Conservation (phyloP, 2,797 vertebrate species). For the Leptoclinus maculatus region DNA sequence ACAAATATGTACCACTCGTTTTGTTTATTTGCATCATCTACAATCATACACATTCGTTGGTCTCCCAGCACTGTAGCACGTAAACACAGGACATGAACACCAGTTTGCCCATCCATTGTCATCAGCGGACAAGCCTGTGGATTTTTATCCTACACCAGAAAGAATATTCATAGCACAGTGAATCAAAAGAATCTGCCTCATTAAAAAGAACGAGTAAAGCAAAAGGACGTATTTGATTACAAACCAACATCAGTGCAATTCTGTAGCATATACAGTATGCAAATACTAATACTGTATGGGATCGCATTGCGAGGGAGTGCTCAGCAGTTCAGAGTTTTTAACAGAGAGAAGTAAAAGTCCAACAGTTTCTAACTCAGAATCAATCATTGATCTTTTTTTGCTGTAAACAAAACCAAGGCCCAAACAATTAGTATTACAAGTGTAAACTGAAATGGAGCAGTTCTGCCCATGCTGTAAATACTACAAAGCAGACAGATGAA, state of each 20-base stretch:
- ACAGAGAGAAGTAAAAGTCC: constrained; percentile 59
- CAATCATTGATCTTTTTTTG: constrained; percentile 53
- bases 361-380: constrained; percentile 57
- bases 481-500: constrained; percentile 50
- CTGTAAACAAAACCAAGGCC: constrained; percentile 71
- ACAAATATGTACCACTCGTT: constrained; percentile 70
- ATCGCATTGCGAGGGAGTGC: constrained; percentile 66
- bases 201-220: constrained; percentile 45
- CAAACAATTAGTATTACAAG: constrained; percentile 64
- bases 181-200: constrained; percentile 43
- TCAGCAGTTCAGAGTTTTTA: constrained; percentile 61
- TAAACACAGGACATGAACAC: constrained; percentile 90
- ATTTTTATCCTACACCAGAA: constrained; percentile 57
- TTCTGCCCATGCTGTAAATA: constrained; percentile 53
- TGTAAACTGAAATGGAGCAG: constrained; percentile 32
- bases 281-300: constrained; percentile 64
- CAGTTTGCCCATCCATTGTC: constrained; percentile 81
- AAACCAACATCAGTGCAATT: constrained; percentile 85
- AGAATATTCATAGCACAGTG: constrained; percentile 56
- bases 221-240: constrained; percentile 53
- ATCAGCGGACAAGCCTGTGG: constrained; percentile 46
- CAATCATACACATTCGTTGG: constrained; percentile 93
- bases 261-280: constrained; percentile 74
- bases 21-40: constrained; percentile 86
- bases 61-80: constrained; percentile 92